Evolutionary conservation across 2,113 vertebrate genomes (phyloP), one percentile per base, ranked within the genome.

Genomic region (Phalacrocorax pelagicus): DNA sequence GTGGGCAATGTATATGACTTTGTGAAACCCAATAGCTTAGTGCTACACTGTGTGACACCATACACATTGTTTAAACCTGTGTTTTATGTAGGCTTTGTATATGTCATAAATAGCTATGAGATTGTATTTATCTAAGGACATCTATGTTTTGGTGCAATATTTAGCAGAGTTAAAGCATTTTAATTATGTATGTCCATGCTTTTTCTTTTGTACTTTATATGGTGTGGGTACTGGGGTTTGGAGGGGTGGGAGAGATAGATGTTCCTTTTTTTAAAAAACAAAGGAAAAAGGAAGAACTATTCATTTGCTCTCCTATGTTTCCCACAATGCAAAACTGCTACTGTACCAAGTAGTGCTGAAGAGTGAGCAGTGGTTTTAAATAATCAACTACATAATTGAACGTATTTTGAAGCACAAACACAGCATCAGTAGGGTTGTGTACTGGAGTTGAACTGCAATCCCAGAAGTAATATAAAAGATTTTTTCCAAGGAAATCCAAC

Each of bases 391-490:
- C 20, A 38, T 79, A 94, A 62, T 51, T 70, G 38, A 86, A 86
- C 3, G 4, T 91, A 75, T 78, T 91, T 88, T 77, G 57, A 94
- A 87, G 61, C 71, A 92, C 6, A 3, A 91, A 73, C 32, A 42
- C 3, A 6, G 10, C 49, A 62, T 74, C 59, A 10, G 29, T 78
- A 62, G 58, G 22, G 26, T 47, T 92, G 78, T 81, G 44, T 75
- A 22, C 72, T 80, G 44, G 59, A 86, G 52, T 62, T 93, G 63
- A 92, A 65, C 92, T 96, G 63, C 30, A 78, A 30, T 96, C 80
- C 89, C 83, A 81, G 55, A 87, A 92, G 63, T 51, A 94, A 91
- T 92, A 72, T 23, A 80, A 38, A 92, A 96, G 12, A 80, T 78
- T 72, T 84, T 91, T 94, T 94, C 62, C 44, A 55, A 71, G 72